Evolutionary conservation across 2,888 invertebrate genomes (phyloP).

Genomic region (Clunio marinus): DNA sequence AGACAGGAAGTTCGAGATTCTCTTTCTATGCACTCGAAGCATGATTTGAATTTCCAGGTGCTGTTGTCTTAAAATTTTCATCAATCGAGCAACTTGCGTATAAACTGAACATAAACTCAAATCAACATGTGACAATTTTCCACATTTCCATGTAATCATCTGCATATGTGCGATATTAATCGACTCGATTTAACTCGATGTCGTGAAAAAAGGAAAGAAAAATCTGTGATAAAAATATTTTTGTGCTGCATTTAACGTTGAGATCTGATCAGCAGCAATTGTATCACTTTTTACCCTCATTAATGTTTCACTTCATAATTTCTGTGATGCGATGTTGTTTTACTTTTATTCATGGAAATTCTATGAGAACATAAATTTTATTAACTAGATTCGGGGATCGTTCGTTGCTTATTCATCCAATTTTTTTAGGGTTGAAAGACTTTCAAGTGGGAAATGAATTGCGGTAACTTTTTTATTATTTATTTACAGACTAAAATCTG

Average conservation of each 20-base stretch:
- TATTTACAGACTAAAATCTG: slow-evolving; percentile 4
- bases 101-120: not conserved
- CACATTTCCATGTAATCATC: not conserved
- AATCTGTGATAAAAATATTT: slow-evolving; percentile 15
- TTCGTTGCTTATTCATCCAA: not conserved
- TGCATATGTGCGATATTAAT: not conserved
- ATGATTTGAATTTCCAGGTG: not conserved
- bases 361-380: slow-evolving; percentile 11
- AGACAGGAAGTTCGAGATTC: not conserved
- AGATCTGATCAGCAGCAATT: slow-evolving; percentile 11
- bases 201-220: not conserved
- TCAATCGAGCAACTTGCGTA: not conserved
- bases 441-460: not conserved
- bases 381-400: not conserved
- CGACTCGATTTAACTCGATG: not conserved
- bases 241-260: not conserved
- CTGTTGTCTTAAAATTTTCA: not conserved
- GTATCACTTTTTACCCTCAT: not conserved
- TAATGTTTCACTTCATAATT: not conserved
- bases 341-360: not conserved
- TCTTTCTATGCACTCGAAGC: not conserved
- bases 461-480: not conserved
- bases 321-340: no score
- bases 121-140: not conserved
- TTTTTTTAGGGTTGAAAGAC: slow-evolving; percentile 8